Conservation (phyloP, 2,113 vertebrate species). For the Cheilinus undulatus region DNA sequence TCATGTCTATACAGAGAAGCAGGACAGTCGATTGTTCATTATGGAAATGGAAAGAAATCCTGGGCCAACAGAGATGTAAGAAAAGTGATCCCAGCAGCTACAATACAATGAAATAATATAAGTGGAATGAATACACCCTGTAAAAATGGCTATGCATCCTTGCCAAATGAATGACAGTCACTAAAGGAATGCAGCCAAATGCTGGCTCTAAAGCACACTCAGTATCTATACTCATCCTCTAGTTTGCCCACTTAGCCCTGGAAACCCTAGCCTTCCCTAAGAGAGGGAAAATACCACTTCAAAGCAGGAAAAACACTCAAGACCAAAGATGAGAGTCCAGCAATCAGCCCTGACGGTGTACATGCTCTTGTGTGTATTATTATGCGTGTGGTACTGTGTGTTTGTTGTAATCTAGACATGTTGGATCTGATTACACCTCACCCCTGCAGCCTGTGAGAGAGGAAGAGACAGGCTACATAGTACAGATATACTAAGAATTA, state of each 20-base stretch:
- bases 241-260: slow-evolving; percentile 61
- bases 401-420: slow-evolving; percentile 42
- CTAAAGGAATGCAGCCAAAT: slow-evolving; percentile 51
- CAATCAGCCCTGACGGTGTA: slow-evolving; percentile 57
- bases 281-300: slow-evolving; percentile 60
- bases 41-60: slow-evolving; percentile 24
- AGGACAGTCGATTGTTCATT: background rate
- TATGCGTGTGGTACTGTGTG: slow-evolving; percentile 21
- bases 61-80: slow-evolving; percentile 9
- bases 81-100: background rate
- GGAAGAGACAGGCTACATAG: slow-evolving; percentile 26
- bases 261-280: slow-evolving; percentile 68
- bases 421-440: slow-evolving; percentile 45
- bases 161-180: slow-evolving; percentile 53
- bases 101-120: slow-evolving; percentile 23
- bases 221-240: slow-evolving; percentile 65
- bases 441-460: slow-evolving; percentile 31
- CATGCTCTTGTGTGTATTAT: slow-evolving; percentile 32
- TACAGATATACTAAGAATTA: no score
- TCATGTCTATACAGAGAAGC: background rate
- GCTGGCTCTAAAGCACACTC: slow-evolving; percentile 23
- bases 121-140: slow-evolving; percentile 36
- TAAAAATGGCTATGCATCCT: slow-evolving; percentile 24
- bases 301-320: slow-evolving; percentile 47
- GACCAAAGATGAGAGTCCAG: slow-evolving; percentile 55